Percentiles rank a stretch among this genome's conserved stretches.
phyloP scores from a whole-genome alignment of 2,797 vertebrate genomes.

The Lepilemur septentrionalis region DNA sequence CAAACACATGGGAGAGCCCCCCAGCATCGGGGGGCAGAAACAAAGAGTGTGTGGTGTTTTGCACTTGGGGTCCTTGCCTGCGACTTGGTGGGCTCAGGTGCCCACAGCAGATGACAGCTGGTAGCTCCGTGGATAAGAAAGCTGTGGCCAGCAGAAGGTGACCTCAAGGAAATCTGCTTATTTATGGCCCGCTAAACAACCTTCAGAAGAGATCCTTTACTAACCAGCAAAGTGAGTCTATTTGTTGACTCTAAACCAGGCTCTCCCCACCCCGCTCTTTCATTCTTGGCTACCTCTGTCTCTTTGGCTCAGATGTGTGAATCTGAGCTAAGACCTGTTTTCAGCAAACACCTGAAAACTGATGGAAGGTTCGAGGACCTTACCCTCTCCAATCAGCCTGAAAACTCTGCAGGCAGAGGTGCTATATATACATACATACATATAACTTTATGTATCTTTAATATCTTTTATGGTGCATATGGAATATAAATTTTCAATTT shows the following conservation, averaged over 20 bases:
- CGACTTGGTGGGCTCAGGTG: not conserved
- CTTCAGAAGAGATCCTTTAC: not conserved
- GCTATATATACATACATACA: not conserved
- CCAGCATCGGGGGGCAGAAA: constrained; percentile 84
- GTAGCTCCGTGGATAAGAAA: constrained; percentile 37
- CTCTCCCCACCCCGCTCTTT: too few species aligned
- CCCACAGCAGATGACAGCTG: constrained; percentile 21
- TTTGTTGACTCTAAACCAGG: not conserved
- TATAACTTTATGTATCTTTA: not conserved
- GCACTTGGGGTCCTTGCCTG: not conserved
- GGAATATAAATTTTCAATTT: not conserved
- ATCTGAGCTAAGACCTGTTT: not conserved
- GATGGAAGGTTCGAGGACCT: not conserved
- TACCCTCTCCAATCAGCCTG: not conserved
- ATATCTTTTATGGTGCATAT: fast-evolving
- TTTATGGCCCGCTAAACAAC: not conserved
- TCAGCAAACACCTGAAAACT: not conserved
- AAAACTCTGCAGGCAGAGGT: not conserved
- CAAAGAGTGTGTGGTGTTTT: constrained; percentile 16
- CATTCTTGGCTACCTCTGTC: too few species aligned
- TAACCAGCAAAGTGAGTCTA: not conserved
- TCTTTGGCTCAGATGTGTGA: not conserved
- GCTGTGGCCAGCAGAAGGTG: not conserved
- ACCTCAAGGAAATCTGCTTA: constrained; percentile 1
- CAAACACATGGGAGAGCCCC: constrained; percentile 80